Evolutionary conservation across 2,797 vertebrate species (phyloP).

Genomic region (Heliangelus exortis): DNA sequence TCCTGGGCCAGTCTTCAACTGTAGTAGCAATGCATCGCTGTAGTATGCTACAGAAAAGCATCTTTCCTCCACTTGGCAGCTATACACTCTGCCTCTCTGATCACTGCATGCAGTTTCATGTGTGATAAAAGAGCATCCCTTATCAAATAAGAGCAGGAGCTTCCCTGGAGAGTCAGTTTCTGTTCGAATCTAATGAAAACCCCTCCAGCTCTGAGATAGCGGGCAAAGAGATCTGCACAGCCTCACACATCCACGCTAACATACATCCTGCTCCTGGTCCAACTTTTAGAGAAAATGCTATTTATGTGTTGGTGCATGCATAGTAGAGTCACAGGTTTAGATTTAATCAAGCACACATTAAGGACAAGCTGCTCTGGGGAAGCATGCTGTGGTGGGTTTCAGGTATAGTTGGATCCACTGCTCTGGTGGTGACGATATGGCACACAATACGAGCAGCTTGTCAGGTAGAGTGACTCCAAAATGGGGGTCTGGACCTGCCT

Average conservation of each 20-base stretch:
- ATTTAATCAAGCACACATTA: background rate
- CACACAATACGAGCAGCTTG: background rate
- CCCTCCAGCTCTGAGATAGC: conserved; percentile 35
- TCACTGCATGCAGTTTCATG: conserved; percentile 65
- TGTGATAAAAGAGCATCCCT: conserved; percentile 71
- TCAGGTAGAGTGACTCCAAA: background rate
- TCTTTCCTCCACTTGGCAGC: background rate
- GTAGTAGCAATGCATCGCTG: background rate
- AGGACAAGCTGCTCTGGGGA: background rate
- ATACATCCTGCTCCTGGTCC: background rate
- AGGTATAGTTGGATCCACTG: background rate
- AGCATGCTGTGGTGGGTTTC: background rate
- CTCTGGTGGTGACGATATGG: background rate
- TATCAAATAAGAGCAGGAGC: conserved; percentile 77
- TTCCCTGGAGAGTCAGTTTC: conserved; percentile 69
- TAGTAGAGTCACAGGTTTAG: background rate
- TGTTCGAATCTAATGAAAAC: conserved; percentile 65
- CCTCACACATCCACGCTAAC: background rate
- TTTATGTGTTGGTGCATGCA: fast-evolving
- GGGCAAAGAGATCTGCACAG: background rate
- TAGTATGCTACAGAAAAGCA: background rate
- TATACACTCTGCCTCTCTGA: conserved; percentile 46
- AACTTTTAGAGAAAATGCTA: background rate
- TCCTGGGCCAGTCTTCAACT: background rate
- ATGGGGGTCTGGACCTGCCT: background rate